Percentiles rank a stretch among this genome's conserved stretches.
Conservation (phyloP, 1,140 invertebrate genomes). For the Yoshiicerus persimilis region DNA sequence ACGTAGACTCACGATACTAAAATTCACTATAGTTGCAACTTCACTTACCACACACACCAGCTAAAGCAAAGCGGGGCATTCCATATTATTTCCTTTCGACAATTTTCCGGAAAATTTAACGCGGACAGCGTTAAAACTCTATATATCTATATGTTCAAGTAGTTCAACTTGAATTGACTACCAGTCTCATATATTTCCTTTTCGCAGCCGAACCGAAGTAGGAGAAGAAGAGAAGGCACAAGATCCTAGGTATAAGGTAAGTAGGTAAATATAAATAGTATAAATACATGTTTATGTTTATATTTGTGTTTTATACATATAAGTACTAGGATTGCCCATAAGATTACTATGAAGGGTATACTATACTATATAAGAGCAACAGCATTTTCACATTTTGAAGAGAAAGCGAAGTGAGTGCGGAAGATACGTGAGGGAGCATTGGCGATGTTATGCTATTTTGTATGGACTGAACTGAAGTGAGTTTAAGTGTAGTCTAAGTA, state of each 20-base stretch:
- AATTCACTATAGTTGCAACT: too few relatives aligned
- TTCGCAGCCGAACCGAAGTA: neutral
- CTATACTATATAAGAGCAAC: neutral
- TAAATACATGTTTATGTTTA: too few relatives aligned
- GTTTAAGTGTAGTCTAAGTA: neutral
- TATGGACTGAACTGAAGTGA: neutral
- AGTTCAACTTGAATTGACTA: neutral
- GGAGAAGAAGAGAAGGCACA: neutral
- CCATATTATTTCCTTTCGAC: neutral
- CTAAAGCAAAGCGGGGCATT: neutral
- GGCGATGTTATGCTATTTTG: neutral
- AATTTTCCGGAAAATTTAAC: slow-evolving; percentile 25
- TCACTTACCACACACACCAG: too few relatives aligned
- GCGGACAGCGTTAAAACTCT: neutral
- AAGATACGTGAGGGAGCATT: neutral
- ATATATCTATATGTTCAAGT: neutral
- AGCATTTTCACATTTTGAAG: neutral
- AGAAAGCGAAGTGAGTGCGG: neutral
- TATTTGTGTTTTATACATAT: too few relatives aligned
- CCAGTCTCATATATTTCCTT: neutral
- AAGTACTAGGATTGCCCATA: too few relatives aligned
- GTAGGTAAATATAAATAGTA: neutral
- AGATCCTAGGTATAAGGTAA: too few relatives aligned
- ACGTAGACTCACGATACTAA: too few relatives aligned
- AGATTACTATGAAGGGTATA: too few relatives aligned